Conservation (phyloP, 1,140 invertebrate genomes). For the Diorhabda sublineata region DNA sequence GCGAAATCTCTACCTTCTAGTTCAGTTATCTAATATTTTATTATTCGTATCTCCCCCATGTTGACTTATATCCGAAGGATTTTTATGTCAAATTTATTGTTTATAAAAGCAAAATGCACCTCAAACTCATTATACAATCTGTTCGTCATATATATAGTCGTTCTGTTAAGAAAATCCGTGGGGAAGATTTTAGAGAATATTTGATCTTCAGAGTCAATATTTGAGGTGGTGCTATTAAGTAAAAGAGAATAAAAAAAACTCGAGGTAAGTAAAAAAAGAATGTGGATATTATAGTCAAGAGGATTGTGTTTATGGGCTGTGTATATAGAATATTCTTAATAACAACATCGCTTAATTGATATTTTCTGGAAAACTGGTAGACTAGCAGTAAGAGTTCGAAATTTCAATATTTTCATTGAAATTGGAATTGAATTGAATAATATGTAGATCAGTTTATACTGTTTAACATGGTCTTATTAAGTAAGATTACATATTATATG, state of each 20-base stretch:
- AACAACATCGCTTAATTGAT: background rate
- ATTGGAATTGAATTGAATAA: background rate
- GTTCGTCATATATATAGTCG: constrained; percentile 8
- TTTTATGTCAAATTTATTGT: constrained; percentile 17
- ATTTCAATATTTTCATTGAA: background rate
- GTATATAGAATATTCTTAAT: background rate
- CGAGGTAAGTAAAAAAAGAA: constrained; percentile 15
- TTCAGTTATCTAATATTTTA: constrained; percentile 5
- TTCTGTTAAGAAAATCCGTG: constrained; percentile 5
- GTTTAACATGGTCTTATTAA: background rate
- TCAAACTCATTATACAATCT: constrained; percentile 22
- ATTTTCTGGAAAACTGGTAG: background rate
- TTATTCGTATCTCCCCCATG: constrained; percentile 6
- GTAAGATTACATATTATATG: background rate
- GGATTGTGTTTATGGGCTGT: background rate
- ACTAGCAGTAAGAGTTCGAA: too few relatives aligned
- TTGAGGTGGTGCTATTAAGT: constrained; percentile 24
- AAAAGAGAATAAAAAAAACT: constrained; percentile 18
- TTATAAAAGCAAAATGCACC: constrained; percentile 18
- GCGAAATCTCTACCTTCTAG: too few relatives aligned
- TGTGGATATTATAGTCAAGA: background rate
- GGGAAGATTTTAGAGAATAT: constrained; percentile 24
- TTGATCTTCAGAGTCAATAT: constrained; percentile 28
- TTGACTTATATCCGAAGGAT: constrained; percentile 16
- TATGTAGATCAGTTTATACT: background rate